Conservation (phyloP, 1,140 invertebrate species). For the Archivesica marissinica region DNA sequence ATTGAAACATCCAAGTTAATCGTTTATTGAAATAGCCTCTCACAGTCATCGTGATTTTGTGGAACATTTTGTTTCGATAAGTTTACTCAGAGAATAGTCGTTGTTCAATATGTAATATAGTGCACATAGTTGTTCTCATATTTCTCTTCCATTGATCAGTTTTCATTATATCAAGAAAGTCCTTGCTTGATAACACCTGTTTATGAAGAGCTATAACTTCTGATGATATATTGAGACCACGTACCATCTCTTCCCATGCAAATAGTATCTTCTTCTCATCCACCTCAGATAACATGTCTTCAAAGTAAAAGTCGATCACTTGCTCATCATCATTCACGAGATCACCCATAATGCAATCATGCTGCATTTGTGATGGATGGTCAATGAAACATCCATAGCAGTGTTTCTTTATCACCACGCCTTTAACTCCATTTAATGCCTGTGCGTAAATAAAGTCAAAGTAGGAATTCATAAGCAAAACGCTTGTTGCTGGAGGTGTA, state of each 20-base stretch:
- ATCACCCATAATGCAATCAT: constrained; percentile 28
- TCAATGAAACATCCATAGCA: constrained; percentile 33
- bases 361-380: constrained; percentile 25
- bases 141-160: constrained; percentile 45
- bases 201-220: constrained; percentile 25
- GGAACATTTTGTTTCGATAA: too few relatives aligned
- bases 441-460: constrained; percentile 41
- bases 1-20: too few relatives aligned
- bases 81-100: constrained; percentile 35
- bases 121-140: neutral
- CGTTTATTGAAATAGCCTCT: too few relatives aligned
- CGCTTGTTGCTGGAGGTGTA: neutral
- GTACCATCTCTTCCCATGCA: constrained; percentile 24
- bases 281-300: constrained; percentile 26
- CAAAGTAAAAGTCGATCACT: constrained; percentile 29
- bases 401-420: constrained; percentile 8
- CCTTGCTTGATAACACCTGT: neutral
- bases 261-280: constrained; percentile 25
- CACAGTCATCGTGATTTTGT: too few relatives aligned
- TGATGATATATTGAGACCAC: neutral
- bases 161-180: constrained; percentile 38
- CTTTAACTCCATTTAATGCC: constrained; percentile 14
- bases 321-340: constrained; percentile 5
- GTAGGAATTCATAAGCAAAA: constrained; percentile 33
- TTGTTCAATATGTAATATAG: constrained; percentile 1